Evolutionary conservation across 2,888 invertebrate genomes (phyloP).

Genomic region (Drosophila mimica): DNA sequence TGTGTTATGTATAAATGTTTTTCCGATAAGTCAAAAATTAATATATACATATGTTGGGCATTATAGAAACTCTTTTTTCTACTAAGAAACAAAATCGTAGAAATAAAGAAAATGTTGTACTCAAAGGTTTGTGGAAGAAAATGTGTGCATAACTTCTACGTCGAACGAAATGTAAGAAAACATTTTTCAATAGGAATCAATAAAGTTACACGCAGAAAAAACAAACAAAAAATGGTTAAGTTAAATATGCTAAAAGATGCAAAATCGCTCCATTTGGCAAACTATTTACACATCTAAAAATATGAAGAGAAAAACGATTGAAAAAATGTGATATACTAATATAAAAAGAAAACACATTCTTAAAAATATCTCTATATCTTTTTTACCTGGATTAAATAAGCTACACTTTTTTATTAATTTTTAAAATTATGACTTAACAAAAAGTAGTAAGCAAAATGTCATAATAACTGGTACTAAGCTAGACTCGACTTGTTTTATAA

Average conservation of each 20-base stretch:
- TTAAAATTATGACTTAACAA: neutral
- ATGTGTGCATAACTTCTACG: neutral
- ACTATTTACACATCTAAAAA: neutral
- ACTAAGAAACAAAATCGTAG: neutral
- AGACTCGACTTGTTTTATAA: neutral
- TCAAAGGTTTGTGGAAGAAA: neutral
- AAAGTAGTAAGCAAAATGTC: neutral
- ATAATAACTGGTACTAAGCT: neutral
- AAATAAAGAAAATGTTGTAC: neutral
- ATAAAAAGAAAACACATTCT: neutral
- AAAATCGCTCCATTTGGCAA: neutral
- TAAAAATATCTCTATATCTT: neutral
- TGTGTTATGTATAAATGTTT: neutral
- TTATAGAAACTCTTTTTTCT: neutral
- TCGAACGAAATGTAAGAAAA: neutral
- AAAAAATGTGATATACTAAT: neutral
- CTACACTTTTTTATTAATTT: neutral
- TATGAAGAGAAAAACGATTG: neutral
- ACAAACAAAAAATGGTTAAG: neutral
- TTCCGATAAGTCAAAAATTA: neutral
- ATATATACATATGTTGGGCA: neutral
- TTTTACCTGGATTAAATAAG: neutral
- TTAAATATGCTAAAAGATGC: neutral
- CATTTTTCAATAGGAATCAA: neutral
- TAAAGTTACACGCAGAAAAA: neutral